Evolutionary conservation across 2,113 vertebrate species (phyloP).

Genomic region (Eretmochelys imbricata): DNA sequence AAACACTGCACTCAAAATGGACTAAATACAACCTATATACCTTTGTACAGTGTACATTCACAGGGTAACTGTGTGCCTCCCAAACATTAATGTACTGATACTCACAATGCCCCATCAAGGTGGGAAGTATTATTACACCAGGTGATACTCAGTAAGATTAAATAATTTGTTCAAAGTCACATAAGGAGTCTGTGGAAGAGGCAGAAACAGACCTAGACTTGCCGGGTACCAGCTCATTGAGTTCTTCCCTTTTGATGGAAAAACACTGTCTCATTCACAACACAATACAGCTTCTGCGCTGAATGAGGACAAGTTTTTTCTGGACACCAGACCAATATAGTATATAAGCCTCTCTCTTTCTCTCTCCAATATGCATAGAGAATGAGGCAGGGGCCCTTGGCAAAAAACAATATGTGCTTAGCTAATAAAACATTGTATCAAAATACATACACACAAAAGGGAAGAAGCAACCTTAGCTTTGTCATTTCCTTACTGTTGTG

Average conservation of each 20-base stretch:
- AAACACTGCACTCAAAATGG: not conserved
- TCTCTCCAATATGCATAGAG: not conserved
- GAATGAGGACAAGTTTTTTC: not conserved
- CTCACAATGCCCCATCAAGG: not conserved
- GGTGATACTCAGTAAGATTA: not conserved
- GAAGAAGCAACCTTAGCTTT: not conserved
- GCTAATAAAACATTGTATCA: not conserved
- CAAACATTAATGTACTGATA: not conserved
- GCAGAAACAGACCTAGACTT: not conserved
- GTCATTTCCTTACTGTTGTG: not conserved
- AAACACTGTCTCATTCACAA: not conserved
- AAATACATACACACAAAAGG: not conserved
- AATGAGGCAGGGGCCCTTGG: not conserved
- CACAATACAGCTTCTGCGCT: not conserved
- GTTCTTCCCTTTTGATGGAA: not conserved
- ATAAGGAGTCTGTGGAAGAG: not conserved
- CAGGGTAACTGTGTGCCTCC: not conserved
- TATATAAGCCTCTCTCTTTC: not conserved
- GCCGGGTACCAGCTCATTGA: not conserved
- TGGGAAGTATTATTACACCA: not conserved
- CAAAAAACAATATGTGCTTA: not conserved
- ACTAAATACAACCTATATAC: not conserved
- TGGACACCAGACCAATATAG: not conserved
- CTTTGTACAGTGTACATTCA: accelerated
- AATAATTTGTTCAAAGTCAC: not conserved